phyloP scores from a whole-genome alignment of 2,888 invertebrate genomes.

The Clitarchus hookeri region DNA sequence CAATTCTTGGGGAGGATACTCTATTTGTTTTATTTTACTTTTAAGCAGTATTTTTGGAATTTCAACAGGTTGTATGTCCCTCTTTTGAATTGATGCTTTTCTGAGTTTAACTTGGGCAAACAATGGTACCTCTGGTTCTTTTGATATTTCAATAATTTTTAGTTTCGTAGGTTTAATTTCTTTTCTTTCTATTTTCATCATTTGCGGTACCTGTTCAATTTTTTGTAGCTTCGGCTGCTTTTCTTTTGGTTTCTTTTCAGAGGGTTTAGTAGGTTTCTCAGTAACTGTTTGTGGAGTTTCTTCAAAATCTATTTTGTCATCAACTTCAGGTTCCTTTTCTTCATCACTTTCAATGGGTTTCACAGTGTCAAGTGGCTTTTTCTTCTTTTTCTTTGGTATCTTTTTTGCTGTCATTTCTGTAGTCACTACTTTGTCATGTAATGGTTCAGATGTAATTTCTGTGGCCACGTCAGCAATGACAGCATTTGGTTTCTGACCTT shows the following conservation, averaged over 20 bases:
- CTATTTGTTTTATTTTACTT: slow-evolving; percentile 51
- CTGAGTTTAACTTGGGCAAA: slow-evolving; percentile 43
- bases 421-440: slow-evolving; percentile 58
- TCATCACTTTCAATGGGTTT: slow-evolving; percentile 39
- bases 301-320: not conserved
- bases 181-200: slow-evolving; percentile 42
- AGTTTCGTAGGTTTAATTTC: slow-evolving; percentile 44
- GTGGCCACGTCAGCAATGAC: slow-evolving; percentile 36
- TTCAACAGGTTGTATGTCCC: slow-evolving; percentile 41
- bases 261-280: slow-evolving; percentile 2
- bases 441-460: slow-evolving; percentile 56
- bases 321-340: slow-evolving; percentile 34
- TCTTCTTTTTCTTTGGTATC: slow-evolving; percentile 42
- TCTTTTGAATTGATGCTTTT: slow-evolving; percentile 43
- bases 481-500: slow-evolving; percentile 40
- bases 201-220: slow-evolving; percentile 30
- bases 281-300: not conserved
- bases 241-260: slow-evolving; percentile 27
- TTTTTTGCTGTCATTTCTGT: slow-evolving; percentile 53
- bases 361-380: slow-evolving; percentile 40
- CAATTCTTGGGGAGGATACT: slow-evolving; percentile 64
- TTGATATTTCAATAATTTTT: slow-evolving; percentile 39
- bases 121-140: slow-evolving; percentile 44
- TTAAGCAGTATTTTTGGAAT: slow-evolving; percentile 44
- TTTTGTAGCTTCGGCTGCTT: slow-evolving; percentile 33